Evolutionary conservation across 53 echinoderm and acorn worm species (phyloP), one percentile per base, ranked within the genome.

Genomic region (Luidia sarsii): DNA sequence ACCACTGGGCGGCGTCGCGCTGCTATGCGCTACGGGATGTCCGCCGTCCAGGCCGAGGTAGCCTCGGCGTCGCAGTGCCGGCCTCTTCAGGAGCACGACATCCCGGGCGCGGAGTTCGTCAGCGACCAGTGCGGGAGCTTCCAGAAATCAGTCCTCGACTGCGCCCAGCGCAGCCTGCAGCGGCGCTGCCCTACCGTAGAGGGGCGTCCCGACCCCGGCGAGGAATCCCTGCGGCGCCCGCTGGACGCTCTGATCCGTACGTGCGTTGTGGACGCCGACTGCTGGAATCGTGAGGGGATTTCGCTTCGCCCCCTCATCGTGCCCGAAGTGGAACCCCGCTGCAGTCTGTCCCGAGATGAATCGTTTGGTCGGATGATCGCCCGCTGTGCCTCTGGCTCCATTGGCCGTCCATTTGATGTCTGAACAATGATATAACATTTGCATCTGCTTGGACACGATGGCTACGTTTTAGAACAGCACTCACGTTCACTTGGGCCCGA

Each of bases 21-120:
- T 14, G 11, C 53, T 19, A 74, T 74, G 74, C 28, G 7, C 3
- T 74, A 56, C 57, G 74, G 74, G 33, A 74, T 74, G 57, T 74
- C 74, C 25, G 28, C 43, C 3, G 25, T 25, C 19, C 29, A 56
- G 7, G 56, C 10, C 38, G 27, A 33, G 39, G 3, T 45, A 0
- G 57, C 39, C 10, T 14, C 25, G 29, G 27, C 20, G 27, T 6
- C 25, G 27, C 62, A 62, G 31, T 74, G 74, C 29, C 57, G 55
- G 4, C 23, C 39, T 6, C 4, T 57, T 19, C 74, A 74, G 51
- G 74, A 74, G 28, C 57, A 38, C 7, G 27, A 15, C 39, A 27
- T 74, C 29, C 74, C 74, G 28, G 74, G 74, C 25, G 74, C 74
- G 4, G 18, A 57, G 18, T 24, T 74, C 57, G 7, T 57, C 15